These are phyloP conservation scores for Microcebus tavaratra DNA, from an alignment of 2,113 vertebrate species.

Conservation along the genomic window DNA sequence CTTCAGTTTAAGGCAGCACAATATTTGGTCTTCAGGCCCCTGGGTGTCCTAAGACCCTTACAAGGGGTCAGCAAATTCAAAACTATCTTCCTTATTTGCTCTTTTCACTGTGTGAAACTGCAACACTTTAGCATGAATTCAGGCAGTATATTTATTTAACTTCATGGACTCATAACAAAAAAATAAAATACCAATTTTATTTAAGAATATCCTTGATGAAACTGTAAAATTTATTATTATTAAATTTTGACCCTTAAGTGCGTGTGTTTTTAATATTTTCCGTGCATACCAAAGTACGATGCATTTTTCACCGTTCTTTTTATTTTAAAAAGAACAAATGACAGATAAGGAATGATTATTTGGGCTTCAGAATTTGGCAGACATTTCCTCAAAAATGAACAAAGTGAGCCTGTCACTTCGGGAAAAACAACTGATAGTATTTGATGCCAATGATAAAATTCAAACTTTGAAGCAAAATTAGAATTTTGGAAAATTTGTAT, in stretches of 20 bases:
- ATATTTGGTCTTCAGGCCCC: neutral
- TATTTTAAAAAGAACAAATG: neutral
- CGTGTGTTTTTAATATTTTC: neutral
- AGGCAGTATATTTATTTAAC: neutral
- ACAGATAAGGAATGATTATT: neutral
- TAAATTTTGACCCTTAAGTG: neutral
- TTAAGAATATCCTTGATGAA: neutral
- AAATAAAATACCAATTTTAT: neutral
- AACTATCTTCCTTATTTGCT: neutral
- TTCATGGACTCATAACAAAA: neutral
- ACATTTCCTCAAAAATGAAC: slow-evolving; percentile 8
- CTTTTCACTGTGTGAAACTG: neutral
- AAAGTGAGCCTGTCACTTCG: neutral
- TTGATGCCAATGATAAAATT: neutral
- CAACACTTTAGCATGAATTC: neutral
- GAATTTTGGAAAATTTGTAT: neutral
- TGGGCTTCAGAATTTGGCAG: neutral
- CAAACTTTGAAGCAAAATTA: neutral
- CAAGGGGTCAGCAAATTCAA: neutral
- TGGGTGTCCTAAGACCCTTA: neutral
- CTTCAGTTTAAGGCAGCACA: neutral
- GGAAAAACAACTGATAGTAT: neutral
- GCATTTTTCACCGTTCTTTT: neutral
- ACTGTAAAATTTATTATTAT: neutral
- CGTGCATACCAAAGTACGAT: neutral